Percentiles rank a stretch among this genome's conserved stretches.
These are phyloP conservation scores for Actinia tenebrosa DNA, from an alignment of 64 coral and sea anemone genomes.

Conservation along the genomic window DNA sequence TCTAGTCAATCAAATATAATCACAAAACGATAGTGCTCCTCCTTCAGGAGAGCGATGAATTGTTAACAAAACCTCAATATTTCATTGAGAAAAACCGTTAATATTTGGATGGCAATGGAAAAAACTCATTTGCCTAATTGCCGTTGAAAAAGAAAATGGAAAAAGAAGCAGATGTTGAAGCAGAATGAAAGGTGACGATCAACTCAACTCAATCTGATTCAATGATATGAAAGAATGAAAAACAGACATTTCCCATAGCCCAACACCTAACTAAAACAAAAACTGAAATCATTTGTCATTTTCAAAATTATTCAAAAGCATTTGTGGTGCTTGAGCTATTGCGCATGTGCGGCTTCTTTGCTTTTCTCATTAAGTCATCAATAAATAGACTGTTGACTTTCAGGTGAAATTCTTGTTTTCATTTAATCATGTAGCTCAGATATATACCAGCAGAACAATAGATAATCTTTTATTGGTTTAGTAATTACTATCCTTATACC, in stretches of 20 bases:
- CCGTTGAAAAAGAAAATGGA: not conserved
- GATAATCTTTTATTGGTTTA: not conserved
- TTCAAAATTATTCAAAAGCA: no score
- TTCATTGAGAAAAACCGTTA: not conserved
- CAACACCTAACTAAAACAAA: not conserved
- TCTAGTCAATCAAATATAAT: not conserved
- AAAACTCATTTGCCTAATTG: no score
- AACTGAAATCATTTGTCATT: not conserved
- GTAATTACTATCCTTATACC: not conserved
- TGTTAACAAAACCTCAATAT: not conserved
- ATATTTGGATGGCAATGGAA: not conserved
- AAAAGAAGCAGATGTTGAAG: not conserved
- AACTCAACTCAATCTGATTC: not conserved
- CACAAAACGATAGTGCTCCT: no score
- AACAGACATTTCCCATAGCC: not conserved
- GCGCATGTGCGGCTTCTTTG: not conserved
- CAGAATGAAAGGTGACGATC: not conserved
- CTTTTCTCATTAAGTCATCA: not conserved
- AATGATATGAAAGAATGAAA: not conserved
- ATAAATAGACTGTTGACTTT: not conserved
- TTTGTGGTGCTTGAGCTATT: not conserved
- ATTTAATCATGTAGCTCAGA: not conserved
- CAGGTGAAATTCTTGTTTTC: not conserved
- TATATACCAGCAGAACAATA: not conserved
- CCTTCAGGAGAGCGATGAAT: not conserved